Evolutionary conservation across 1,140 invertebrate species (phyloP).

Genomic region (Penaeus indicus): DNA sequence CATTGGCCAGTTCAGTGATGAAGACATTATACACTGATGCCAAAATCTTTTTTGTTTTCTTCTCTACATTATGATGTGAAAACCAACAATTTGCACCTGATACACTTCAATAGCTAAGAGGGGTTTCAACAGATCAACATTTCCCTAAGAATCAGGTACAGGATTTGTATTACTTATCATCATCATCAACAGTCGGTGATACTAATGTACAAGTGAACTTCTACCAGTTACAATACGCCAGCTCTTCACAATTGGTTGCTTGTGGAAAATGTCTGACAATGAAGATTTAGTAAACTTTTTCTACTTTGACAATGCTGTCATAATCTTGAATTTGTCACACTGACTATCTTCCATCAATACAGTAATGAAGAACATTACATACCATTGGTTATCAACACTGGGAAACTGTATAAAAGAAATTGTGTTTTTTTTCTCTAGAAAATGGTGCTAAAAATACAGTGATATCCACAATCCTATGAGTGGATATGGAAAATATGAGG

Average conservation of each 20-base stretch:
- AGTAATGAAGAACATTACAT: too few relatives aligned
- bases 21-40: slow-evolving; percentile 23
- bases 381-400: background rate
- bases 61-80: slow-evolving; percentile 48
- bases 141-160: slow-evolving; percentile 59
- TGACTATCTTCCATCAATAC: too few relatives aligned
- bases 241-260: background rate
- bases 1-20: slow-evolving; percentile 43
- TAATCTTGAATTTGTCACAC: background rate
- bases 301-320: slow-evolving; percentile 1
- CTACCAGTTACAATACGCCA: slow-evolving; percentile 34
- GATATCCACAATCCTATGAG: slow-evolving; percentile 5
- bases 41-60: slow-evolving; percentile 22
- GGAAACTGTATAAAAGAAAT: slow-evolving; percentile 26
- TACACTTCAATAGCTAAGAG: slow-evolving; percentile 45
- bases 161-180: slow-evolving; percentile 57
- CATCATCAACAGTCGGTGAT: slow-evolving; percentile 38
- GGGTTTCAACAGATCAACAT: slow-evolving; percentile 42
- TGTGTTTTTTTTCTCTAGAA: slow-evolving; percentile 11
- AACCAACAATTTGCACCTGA: slow-evolving; percentile 50
- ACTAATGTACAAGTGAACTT: slow-evolving; percentile 14
- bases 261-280: slow-evolving; percentile 18
- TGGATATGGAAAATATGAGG: slow-evolving; percentile 30
- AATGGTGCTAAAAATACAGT: slow-evolving; percentile 27
- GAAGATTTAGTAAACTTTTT: background rate